Conservation (phyloP, 2,797 vertebrate genomes). For the Emys orbicularis region DNA sequence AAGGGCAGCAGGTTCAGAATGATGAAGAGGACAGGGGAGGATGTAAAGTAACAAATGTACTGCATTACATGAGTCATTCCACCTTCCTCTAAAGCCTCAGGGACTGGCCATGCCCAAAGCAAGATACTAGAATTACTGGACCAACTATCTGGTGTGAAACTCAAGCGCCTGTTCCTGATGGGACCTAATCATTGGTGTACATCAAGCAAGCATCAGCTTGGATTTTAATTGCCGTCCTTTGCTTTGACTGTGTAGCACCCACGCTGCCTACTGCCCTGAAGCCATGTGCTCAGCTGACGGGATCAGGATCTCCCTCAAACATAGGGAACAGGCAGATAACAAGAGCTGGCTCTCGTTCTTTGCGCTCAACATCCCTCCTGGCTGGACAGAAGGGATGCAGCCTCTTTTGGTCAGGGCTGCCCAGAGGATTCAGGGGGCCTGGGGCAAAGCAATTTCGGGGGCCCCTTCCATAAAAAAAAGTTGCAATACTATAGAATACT, state of each 20-base stretch:
- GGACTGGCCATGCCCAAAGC: not conserved
- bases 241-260: not conserved
- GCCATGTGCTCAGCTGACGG: not conserved
- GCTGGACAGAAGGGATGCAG: not conserved
- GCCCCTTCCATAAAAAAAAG: no score
- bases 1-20: constrained; percentile 22
- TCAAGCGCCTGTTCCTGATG: constrained; percentile 40
- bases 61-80: constrained; percentile 18
- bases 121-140: constrained; percentile 4
- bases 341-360: not conserved
- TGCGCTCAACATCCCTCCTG: not conserved
- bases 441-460: no score
- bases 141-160: constrained; percentile 43
- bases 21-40: not conserved
- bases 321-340: not conserved
- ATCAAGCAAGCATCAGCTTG: constrained; percentile 22
- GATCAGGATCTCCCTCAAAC: not conserved
- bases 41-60: constrained; percentile 7
- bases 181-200: constrained; percentile 24
- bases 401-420: not conserved
- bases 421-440: no score
- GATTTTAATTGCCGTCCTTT: constrained; percentile 29
- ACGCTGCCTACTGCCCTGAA: not conserved
- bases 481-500: no score
- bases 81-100: constrained; percentile 4